A percentile compares a stretch with the other conserved stretches of the same genome.
Conservation (phyloP, 2,797 vertebrate genomes). For the Spondyliosoma cantharus region DNA sequence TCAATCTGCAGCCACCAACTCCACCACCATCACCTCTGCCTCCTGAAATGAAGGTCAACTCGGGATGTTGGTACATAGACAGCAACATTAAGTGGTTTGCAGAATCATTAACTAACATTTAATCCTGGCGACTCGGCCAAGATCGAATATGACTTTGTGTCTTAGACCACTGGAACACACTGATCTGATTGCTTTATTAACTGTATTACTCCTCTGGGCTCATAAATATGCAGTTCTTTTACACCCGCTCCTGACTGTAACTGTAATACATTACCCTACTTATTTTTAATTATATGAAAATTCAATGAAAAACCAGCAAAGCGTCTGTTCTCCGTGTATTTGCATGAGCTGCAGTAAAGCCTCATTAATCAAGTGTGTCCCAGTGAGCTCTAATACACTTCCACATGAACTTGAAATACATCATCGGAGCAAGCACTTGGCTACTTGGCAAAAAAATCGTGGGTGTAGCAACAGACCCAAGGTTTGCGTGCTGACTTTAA, state of each 20-base stretch:
- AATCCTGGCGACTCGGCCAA: too few relatives aligned
- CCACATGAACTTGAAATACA: background rate
- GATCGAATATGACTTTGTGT: too few relatives aligned
- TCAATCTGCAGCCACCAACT: too few relatives aligned
- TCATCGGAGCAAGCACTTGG: background rate
- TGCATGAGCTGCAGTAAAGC: background rate
- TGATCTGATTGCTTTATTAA: conserved; percentile 9
- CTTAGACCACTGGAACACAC: background rate
- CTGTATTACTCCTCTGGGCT: background rate
- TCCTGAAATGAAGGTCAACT: too few relatives aligned
- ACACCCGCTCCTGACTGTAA: background rate
- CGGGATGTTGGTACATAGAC: too few relatives aligned
- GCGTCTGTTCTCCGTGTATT: conserved; percentile 15
- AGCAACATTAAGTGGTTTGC: too few relatives aligned
- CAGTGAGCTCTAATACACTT: background rate
- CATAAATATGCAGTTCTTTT: background rate
- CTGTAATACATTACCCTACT: conserved; percentile 13
- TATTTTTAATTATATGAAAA: conserved; percentile 21
- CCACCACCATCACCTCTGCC: too few relatives aligned
- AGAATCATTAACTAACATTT: too few relatives aligned
- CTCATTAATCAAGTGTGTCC: conserved; percentile 39
- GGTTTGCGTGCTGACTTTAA: conserved; percentile 16
- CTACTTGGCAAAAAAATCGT: background rate
- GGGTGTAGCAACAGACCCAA: too few relatives aligned
- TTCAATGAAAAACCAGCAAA: conserved; percentile 33